Conservation (phyloP, 2,888 invertebrate species). For the Dinocampus coccinellae region DNA sequence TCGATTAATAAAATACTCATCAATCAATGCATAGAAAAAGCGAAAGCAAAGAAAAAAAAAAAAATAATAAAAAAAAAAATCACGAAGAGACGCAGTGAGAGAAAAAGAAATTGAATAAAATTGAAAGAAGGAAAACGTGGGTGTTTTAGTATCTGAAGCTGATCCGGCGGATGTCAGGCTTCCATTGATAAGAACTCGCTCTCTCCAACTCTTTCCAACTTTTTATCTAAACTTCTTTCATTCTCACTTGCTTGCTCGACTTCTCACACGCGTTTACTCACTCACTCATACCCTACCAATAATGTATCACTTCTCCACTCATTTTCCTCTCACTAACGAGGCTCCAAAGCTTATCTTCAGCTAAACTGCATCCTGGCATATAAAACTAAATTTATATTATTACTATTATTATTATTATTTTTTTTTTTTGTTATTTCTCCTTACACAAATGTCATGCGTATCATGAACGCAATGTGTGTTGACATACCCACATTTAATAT, state of each 20-base stretch:
- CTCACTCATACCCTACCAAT: slow-evolving; percentile 40
- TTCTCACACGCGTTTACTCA: too few relatives aligned
- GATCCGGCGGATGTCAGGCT: slow-evolving; percentile 69
- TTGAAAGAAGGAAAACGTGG: slow-evolving; percentile 66
- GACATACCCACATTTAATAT: background rate
- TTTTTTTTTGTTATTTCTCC: background rate
- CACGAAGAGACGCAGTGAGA: slow-evolving; percentile 22
- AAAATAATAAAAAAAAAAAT: too few relatives aligned
- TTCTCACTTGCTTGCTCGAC: slow-evolving; percentile 40
- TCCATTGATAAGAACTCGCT: slow-evolving; percentile 56
- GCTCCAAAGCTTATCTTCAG: slow-evolving; percentile 30
- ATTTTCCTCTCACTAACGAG: slow-evolving; percentile 51
- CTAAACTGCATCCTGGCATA: slow-evolving; percentile 35
- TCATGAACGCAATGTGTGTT: background rate
- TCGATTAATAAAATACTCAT: background rate
- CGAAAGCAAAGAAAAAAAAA: too few relatives aligned
- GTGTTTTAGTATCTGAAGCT: slow-evolving; percentile 65
- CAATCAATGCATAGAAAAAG: too few relatives aligned
- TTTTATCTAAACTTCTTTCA: slow-evolving; percentile 58
- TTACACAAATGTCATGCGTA: background rate
- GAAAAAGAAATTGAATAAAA: slow-evolving; percentile 43
- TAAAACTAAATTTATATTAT: background rate
- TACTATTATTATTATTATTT: background rate
- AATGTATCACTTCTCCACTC: slow-evolving; percentile 15
- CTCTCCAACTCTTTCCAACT: slow-evolving; percentile 65